Evolutionary conservation across 1,140 invertebrate species (phyloP).

Genomic region (Bradynema listronoti): DNA sequence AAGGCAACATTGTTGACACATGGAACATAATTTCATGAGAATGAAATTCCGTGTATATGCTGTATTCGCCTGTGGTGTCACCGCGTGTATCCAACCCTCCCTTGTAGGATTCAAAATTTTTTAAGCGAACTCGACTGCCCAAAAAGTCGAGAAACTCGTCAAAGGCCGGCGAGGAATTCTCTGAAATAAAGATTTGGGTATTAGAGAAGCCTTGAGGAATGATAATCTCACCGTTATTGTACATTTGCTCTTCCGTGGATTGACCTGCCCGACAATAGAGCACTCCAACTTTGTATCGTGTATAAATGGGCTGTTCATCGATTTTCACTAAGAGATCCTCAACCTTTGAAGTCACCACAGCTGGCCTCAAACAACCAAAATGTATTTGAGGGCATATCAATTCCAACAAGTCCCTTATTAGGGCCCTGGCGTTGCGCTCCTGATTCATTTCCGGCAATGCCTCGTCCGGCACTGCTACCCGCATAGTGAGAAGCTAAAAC

Average conservation of each 20-base stretch:
- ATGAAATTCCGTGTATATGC: conserved; percentile 69
- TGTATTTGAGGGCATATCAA: conserved; percentile 81
- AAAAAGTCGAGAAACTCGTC: conserved; percentile 80
- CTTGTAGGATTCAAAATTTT: conserved; percentile 83
- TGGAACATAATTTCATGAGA: conserved; percentile 77
- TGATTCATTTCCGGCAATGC: conserved; percentile 64
- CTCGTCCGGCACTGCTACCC: conserved; percentile 63
- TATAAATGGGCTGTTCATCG: conserved; percentile 76
- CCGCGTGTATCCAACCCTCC: conserved; percentile 80
- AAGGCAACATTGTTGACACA: conserved; percentile 83
- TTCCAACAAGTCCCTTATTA: conserved; percentile 70
- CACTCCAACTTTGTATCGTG: conserved; percentile 84
- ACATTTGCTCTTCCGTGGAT: conserved; percentile 92
- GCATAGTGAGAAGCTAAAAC: conserved; percentile 45
- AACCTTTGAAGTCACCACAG: conserved; percentile 66
- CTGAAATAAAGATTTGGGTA: conserved; percentile 40
- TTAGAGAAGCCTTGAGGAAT: conserved; percentile 9
- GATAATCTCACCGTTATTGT: conserved; percentile 77
- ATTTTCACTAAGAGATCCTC: conserved; percentile 83
- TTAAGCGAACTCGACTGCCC: conserved; percentile 75
- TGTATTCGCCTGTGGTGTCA: conserved; percentile 60
- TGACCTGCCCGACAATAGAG: conserved; percentile 86
- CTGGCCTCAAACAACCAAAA: conserved; percentile 69
- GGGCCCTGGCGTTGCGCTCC: conserved; percentile 30
- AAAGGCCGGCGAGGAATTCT: conserved; percentile 68